Evolutionary conservation across 2,797 vertebrate genomes (phyloP).

Genomic region (Acropternis orthonyx): DNA sequence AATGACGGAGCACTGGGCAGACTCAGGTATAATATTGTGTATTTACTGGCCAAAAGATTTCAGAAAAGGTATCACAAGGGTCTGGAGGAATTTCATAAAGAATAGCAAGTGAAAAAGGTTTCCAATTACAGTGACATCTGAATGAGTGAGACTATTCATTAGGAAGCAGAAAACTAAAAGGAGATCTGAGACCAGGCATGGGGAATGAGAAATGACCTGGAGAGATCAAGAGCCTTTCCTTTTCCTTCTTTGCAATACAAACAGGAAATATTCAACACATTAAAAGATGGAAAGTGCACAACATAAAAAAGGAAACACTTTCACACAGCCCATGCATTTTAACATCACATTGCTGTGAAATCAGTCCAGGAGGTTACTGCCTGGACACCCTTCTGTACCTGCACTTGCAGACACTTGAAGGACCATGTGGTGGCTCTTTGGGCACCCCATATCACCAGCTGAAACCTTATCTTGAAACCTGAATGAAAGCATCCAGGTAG

Average conservation of each 20-base stretch:
- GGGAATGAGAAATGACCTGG: not conserved
- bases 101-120: not conserved
- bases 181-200: not conserved
- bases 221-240: not conserved
- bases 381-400: not conserved
- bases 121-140: not conserved
- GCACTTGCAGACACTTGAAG: not conserved
- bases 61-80: not conserved
- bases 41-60: not conserved
- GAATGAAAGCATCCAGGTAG: not conserved
- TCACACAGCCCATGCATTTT: not conserved
- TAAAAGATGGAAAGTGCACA: not conserved
- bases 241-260: not conserved
- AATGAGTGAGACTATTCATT: not conserved
- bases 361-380: not conserved
- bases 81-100: not conserved
- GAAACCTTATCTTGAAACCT: not conserved
- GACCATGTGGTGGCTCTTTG: not conserved
- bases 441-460: not conserved
- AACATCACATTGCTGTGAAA: not conserved
- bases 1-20: not conserved
- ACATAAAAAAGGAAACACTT: not conserved
- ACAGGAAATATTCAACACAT: not conserved
- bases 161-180: not conserved
- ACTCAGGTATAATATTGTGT: not conserved